A percentile compares a stretch with the other conserved stretches of the same genome.
Evolutionary conservation across 2,113 vertebrate genomes (phyloP).

Genomic region (Hippocampus guttulatus): DNA sequence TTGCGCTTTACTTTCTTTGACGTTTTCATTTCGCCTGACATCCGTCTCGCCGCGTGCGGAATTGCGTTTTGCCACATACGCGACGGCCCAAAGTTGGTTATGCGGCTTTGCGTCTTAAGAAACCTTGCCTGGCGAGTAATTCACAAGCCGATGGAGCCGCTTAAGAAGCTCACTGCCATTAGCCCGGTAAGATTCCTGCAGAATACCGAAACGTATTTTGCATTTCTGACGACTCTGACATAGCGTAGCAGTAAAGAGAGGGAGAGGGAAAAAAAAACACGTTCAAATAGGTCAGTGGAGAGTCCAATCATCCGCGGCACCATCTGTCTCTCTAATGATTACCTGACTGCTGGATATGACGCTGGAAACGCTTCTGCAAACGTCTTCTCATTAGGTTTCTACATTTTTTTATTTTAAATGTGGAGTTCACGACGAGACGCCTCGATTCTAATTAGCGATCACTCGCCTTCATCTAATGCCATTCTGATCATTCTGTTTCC

Average conservation of each 20-base stretch:
- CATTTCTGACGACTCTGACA: slow-evolving; percentile 24
- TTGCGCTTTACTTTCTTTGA: slow-evolving; percentile 19
- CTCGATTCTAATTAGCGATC: slow-evolving; percentile 9
- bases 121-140: slow-evolving; percentile 23
- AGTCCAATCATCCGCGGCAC: slow-evolving; percentile 57
- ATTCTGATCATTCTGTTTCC: too few species aligned
- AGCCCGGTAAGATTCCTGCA: slow-evolving; percentile 21
- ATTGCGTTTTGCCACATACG: slow-evolving; percentile 5
- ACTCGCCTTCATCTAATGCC: not conserved
- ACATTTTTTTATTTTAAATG: too few species aligned
- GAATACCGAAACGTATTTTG: slow-evolving; percentile 29
- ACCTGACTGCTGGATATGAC: slow-evolving; percentile 56
- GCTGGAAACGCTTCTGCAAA: slow-evolving; percentile 45
- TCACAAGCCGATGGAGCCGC: slow-evolving; percentile 20
- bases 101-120: slow-evolving; percentile 15
- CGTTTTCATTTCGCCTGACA: slow-evolving; percentile 19
- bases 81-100: not conserved
- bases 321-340: slow-evolving; percentile 73
- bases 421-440: slow-evolving; percentile 21
- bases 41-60: not conserved
- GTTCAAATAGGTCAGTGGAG: slow-evolving; percentile 57
- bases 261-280: slow-evolving; percentile 8
- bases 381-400: slow-evolving; percentile 42
- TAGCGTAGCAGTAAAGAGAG: not conserved
- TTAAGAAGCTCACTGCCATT: slow-evolving; percentile 19